Base-by-base conservation (phyloP, 2,888 invertebrate species). In the Microctonus aethiopoides region DNA sequence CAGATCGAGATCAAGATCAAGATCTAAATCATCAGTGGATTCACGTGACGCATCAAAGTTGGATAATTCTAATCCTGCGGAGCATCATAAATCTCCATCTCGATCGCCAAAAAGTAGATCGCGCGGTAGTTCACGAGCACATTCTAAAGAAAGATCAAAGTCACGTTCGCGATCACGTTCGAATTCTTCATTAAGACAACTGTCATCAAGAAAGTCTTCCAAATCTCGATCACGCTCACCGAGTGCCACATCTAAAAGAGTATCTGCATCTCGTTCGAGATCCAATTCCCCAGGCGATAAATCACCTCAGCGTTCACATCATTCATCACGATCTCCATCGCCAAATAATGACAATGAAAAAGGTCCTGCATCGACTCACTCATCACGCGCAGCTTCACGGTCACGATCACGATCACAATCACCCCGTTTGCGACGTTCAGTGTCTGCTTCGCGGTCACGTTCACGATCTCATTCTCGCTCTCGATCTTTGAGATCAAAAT, bases 31-130 rank as follows among this genome's bases (percentile, higher is more conserved):
- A 46, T 67, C 65, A 29, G 39, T 36, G 16, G 63, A 71, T 29
- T 80, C 79, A 1, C 78, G 78, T 69, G 76, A 74, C 39, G 72
- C 71, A 46, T 79, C 80, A 29, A 76, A 77, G 70, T 82, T 82
- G 22, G n/a, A n/a, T n/a, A n/a, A n/a, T n/a, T 76, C 72, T 20
- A 54, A 32, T 20, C 67, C 67, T 9, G 16, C 63, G 0, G 26
- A 54, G 6, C 67, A 60, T 52, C 72, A 69, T 1, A 71, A 72
- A n/a, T 74, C 75, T 0, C 34, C 57, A 57, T 32, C 57, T n/a
- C 56, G 72, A 64, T 76, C 76, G 1, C 7, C 46, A 4, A 73
- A 68, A 24, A 69, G 71, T 36, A 67, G 67, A 29, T 73, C 72
- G 9, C 57, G 71, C 20, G 70, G 20, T 13, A 57, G 70, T 22